Conservation (phyloP, 2,797 vertebrate species). For the Manis crassicaudata region DNA sequence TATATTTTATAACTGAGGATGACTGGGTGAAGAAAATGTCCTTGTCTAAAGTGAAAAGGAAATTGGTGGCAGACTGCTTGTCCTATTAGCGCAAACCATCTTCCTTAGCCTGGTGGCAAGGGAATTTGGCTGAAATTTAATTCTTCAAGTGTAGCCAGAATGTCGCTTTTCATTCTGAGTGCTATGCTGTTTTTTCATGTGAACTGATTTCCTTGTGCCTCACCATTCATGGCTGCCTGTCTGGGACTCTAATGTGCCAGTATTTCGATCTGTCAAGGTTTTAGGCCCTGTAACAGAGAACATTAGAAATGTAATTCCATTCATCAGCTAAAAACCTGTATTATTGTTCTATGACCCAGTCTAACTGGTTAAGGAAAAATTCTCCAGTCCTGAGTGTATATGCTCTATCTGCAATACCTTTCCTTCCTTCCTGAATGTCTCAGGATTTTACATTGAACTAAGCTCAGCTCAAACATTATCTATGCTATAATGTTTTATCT, state of each 20-base stretch:
- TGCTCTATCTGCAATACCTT: background rate
- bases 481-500: background rate
- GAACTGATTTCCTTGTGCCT: background rate
- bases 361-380: slow-evolving; percentile 27
- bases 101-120: background rate
- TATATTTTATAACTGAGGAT: background rate
- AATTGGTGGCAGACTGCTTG: background rate
- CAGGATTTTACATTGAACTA: background rate
- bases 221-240: background rate
- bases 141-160: background rate
- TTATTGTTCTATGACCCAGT: background rate
- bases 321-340: background rate
- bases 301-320: background rate
- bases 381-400: background rate
- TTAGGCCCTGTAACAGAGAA: background rate
- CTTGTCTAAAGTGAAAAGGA: background rate
- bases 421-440: background rate
- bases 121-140: background rate
- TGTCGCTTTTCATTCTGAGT: background rate
- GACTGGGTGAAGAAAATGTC: background rate
- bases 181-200: background rate
- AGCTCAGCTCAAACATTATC: background rate
- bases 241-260: background rate
- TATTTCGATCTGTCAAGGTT: background rate
- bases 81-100: background rate